phyloP scores from a whole-genome alignment of 2,888 invertebrate genomes.

The Parnassius mnemosyne region DNA sequence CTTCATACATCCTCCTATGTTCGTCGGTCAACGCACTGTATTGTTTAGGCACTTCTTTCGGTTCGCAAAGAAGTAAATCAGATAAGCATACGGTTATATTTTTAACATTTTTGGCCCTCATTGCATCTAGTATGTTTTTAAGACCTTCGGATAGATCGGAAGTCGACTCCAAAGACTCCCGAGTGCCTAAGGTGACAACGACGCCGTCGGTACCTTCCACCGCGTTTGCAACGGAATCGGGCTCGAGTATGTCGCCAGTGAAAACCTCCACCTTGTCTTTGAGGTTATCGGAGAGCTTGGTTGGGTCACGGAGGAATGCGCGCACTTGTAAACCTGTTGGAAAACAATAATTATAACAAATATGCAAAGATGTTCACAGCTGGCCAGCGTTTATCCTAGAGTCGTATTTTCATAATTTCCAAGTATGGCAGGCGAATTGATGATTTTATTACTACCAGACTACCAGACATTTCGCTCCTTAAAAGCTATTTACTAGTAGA shows the following conservation, averaged over 20 bases:
- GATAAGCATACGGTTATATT: conserved; percentile 89
- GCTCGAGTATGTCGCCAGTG: too few relatives aligned
- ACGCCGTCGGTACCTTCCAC: conserved; percentile 86
- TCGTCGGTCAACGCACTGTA: conserved; percentile 88
- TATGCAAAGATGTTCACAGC: too few relatives aligned
- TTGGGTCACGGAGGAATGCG: conserved; percentile 48
- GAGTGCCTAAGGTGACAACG: conserved; percentile 88
- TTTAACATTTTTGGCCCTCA: conserved; percentile 85
- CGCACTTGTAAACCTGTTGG: conserved; percentile 83
- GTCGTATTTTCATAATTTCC: too few relatives aligned
- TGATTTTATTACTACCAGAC: too few relatives aligned
- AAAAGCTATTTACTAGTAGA: too few relatives aligned
- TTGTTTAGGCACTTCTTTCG: conserved; percentile 87
- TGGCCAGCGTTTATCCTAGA: too few relatives aligned
- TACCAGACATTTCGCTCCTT: too few relatives aligned
- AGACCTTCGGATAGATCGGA: conserved; percentile 90
- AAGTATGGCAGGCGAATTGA: too few relatives aligned
- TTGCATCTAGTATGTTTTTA: conserved; percentile 88
- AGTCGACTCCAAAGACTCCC: conserved; percentile 87
- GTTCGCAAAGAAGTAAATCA: conserved; percentile 88
- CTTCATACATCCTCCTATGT: conserved; percentile 86
- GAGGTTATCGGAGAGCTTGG: too few relatives aligned
- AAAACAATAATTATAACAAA: too few relatives aligned
- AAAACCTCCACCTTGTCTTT: too few relatives aligned
- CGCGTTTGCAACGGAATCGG: conserved; percentile 74